Evolutionary conservation across 2,797 vertebrate species (phyloP).

Genomic region (Scarus forsteni): DNA sequence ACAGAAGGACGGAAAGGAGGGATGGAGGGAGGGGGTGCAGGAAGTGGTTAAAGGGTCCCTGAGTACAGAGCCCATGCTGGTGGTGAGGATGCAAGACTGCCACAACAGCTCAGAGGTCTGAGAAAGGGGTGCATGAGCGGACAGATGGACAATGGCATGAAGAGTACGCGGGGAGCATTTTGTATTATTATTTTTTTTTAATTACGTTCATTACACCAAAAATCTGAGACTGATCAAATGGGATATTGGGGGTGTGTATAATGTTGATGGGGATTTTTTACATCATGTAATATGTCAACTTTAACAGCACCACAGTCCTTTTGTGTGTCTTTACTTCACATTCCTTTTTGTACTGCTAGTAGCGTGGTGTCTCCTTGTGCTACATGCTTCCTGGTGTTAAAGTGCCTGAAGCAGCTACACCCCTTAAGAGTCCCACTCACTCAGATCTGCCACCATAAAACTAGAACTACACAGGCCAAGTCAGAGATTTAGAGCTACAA

Average conservation of each 20-base stretch:
- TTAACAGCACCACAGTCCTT: conserved; percentile 22
- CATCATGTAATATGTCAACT: conserved; percentile 36
- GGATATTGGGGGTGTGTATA: conserved; percentile 33
- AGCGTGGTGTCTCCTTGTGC: conserved; percentile 29
- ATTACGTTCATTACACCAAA: conserved; percentile 70
- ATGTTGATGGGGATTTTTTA: conserved; percentile 39
- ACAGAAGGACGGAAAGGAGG: conserved; percentile 75
- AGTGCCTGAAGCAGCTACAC: conserved; percentile 75
- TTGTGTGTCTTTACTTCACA: conserved; percentile 41
- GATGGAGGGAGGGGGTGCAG: conserved; percentile 77
- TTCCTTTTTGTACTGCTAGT: conserved; percentile 38
- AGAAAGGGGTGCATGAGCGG: conserved; percentile 54
- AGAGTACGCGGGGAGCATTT: conserved; percentile 53
- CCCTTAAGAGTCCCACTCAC: conserved; percentile 40
- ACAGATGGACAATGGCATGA: conserved; percentile 50
- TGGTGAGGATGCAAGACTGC: conserved; percentile 84
- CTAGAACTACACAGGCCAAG: conserved; percentile 24
- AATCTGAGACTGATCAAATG: conserved; percentile 40
- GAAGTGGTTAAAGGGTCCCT: conserved; percentile 76
- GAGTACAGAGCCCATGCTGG: conserved; percentile 88
- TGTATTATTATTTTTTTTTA: conserved; percentile 51
- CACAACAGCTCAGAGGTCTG: conserved; percentile 94
- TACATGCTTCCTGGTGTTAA: conserved; percentile 52
- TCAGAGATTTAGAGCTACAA: conserved; percentile 29
- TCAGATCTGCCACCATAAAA: conserved; percentile 12